Conservation (phyloP, 2,888 invertebrate genomes). For the Tinea semifulvella region DNA sequence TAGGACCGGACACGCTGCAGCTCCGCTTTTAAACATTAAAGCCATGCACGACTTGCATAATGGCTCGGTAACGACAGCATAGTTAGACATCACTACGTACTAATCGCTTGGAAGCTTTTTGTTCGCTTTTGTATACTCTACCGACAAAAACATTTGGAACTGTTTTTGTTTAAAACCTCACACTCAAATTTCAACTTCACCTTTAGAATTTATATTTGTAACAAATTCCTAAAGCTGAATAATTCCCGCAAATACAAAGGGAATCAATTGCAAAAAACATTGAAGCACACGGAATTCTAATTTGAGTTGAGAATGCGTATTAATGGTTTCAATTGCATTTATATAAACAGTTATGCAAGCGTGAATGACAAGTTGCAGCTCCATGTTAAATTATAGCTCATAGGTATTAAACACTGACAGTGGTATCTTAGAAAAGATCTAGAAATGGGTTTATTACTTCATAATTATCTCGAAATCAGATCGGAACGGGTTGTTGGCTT, state of each 20-base stretch:
- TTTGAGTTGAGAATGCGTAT: neutral
- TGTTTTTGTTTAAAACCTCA: too few relatives aligned
- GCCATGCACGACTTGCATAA: constrained; percentile 13
- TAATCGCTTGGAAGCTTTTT: constrained; percentile 8
- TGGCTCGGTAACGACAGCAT: constrained; percentile 10
- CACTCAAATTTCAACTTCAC: too few relatives aligned
- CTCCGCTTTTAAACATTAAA: constrained; percentile 22
- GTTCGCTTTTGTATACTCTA: neutral
- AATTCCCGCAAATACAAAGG: too few relatives aligned
- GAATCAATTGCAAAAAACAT: too few relatives aligned
- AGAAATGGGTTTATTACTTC: constrained; percentile 1
- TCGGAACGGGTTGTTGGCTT: too few relatives aligned
- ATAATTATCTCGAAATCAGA: neutral
- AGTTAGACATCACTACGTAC: constrained; percentile 13
- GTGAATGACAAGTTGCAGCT: constrained; percentile 1
- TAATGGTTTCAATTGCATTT: neutral
- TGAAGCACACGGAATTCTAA: neutral
- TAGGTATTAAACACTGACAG: neutral
- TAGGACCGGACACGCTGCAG: constrained; percentile 24
- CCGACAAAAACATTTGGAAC: too few relatives aligned
- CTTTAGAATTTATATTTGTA: too few relatives aligned
- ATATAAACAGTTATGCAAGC: neutral
- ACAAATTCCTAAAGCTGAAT: too few relatives aligned
- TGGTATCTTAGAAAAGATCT: neutral
- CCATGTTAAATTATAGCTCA: neutral